A percentile compares a stretch with the other conserved stretches of the same genome.
Conservation (phyloP, 2,797 vertebrate species). For the Babyrousa celebensis region DNA sequence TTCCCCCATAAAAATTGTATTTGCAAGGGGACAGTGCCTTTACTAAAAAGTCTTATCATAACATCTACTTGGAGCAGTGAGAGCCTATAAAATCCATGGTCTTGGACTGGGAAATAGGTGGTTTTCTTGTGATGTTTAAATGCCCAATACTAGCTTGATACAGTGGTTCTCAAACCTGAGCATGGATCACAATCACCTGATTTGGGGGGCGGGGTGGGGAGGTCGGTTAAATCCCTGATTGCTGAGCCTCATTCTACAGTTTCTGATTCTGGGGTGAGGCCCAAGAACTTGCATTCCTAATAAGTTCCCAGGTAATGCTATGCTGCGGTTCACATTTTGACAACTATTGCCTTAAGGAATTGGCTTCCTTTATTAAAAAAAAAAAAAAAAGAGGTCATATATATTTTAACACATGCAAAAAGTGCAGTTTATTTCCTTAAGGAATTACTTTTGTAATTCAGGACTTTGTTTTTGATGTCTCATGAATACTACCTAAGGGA, state of each 20-base stretch:
- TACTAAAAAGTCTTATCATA: neutral
- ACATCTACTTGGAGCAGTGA: neutral
- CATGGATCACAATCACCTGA: neutral
- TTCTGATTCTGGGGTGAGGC: neutral
- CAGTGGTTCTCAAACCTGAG: neutral
- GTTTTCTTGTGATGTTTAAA: neutral
- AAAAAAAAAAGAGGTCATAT: neutral
- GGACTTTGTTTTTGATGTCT: conserved; percentile 3
- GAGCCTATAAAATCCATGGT: neutral
- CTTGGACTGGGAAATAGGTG: neutral
- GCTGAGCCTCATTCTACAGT: neutral
- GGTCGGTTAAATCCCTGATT: neutral
- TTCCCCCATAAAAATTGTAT: neutral
- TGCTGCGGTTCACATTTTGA: neutral
- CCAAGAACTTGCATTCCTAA: neutral
- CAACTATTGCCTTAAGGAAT: conserved; percentile 12
- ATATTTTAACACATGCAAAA: neutral
- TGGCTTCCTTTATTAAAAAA: neutral
- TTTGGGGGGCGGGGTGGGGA: too few species aligned
- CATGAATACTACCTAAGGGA: neutral
- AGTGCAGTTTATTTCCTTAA: conserved; percentile 14
- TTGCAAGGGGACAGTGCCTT: neutral
- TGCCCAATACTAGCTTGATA: neutral
- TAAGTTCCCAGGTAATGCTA: neutral
- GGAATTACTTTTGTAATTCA: neutral